Percentiles rank a stretch among this genome's conserved stretches.
These are phyloP conservation scores for Stenodema calcarata DNA, from an alignment of 2,888 invertebrate species.

Conservation along the genomic window DNA sequence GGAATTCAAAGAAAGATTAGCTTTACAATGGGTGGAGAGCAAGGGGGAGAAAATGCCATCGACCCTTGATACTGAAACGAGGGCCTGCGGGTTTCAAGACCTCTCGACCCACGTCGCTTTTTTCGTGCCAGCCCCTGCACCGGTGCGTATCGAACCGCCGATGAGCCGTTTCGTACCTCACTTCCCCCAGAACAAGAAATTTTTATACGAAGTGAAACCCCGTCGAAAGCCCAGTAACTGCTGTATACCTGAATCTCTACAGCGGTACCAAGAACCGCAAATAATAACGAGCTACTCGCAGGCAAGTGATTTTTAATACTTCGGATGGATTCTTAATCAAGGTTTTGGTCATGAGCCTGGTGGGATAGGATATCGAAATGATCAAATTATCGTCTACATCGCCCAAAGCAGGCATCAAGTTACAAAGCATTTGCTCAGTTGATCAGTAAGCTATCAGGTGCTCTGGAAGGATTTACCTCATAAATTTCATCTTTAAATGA, in stretches of 20 bases:
- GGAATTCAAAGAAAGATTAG: slow-evolving; percentile 8
- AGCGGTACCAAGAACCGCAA: neutral
- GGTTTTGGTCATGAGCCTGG: no score
- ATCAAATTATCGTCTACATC: no score
- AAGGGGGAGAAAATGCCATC: neutral
- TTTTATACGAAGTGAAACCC: neutral
- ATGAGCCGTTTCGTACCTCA: neutral
- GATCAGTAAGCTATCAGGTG: no score
- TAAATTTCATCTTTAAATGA: no score
- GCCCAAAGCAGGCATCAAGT: no score
- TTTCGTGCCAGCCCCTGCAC: neutral
- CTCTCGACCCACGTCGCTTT: neutral
- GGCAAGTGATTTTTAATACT: neutral
- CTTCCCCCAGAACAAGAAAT: slow-evolving; percentile 3
- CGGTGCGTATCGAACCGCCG: neutral
- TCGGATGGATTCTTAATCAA: no score
- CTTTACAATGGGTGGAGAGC: slow-evolving; percentile 16
- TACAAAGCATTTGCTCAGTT: no score
- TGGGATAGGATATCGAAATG: no score
- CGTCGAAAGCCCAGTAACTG: neutral
- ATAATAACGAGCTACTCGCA: neutral
- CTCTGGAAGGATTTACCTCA: no score
- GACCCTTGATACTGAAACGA: neutral
- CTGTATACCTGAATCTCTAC: neutral
- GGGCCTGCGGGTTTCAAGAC: neutral